phyloP scores from a whole-genome alignment of 1,140 invertebrate species.

The Yoshiicerus persimilis region DNA sequence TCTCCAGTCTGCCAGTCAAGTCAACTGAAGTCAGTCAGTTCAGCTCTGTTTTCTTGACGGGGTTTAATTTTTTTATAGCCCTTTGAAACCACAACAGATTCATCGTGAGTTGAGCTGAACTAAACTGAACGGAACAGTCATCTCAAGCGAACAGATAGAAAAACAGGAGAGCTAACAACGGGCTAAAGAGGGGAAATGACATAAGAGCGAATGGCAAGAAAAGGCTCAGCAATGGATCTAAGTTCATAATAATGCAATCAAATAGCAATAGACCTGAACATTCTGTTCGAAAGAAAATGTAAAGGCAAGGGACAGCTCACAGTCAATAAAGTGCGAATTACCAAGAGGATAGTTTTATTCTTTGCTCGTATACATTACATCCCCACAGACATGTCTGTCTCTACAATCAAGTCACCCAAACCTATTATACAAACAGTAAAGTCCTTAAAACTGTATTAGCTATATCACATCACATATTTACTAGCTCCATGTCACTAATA shows the following conservation, averaged over 20 bases:
- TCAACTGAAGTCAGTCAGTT: neutral
- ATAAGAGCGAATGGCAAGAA: neutral
- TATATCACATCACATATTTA: neutral
- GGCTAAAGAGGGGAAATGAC: conserved; percentile 14
- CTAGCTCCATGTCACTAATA: neutral
- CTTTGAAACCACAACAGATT: conserved; percentile 1
- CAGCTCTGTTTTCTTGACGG: conserved; percentile 18
- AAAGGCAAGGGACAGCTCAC: neutral
- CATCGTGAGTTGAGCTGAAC: neutral
- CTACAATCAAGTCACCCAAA: neutral
- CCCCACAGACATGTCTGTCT: neutral
- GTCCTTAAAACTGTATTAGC: neutral
- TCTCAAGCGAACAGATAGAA: neutral
- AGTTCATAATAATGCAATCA: conserved; percentile 26
- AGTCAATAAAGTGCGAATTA: conserved; percentile 26
- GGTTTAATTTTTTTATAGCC: conserved; percentile 17
- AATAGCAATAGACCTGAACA: conserved; percentile 19
- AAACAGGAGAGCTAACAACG: neutral
- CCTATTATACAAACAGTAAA: neutral
- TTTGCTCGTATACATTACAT: neutral
- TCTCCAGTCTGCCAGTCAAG: neutral
- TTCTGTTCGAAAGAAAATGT: neutral
- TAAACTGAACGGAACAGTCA: neutral
- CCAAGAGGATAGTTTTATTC: conserved; percentile 7
- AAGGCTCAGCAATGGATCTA: neutral